Evolutionary conservation across 2,113 vertebrate species (phyloP).

Genomic region (Oryzias woworae): DNA sequence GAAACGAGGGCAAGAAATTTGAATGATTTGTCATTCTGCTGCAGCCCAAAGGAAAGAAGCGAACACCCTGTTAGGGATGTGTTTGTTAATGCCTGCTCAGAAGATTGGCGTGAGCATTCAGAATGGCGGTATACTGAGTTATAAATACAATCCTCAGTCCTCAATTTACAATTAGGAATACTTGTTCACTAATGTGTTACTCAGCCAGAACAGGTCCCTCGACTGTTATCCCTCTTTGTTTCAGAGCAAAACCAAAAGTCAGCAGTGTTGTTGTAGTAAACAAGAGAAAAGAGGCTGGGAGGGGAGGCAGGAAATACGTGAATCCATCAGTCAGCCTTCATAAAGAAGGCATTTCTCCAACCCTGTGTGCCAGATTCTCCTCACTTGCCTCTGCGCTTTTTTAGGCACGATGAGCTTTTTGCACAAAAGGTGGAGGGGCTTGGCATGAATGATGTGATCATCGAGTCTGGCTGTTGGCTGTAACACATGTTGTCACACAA

Average conservation of each 20-base stretch:
- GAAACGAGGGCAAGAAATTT: not conserved
- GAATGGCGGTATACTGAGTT: not conserved
- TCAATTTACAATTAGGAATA: not conserved
- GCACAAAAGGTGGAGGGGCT: conserved; percentile 1
- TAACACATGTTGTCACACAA: not conserved
- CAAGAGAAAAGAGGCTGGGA: not conserved
- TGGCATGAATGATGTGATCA: conserved; percentile 9
- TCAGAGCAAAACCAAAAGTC: conserved; percentile 20
- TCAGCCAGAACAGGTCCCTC: not conserved
- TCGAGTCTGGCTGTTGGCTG: not conserved
- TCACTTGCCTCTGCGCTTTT: not conserved
- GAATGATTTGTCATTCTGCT: not conserved
- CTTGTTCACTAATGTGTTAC: not conserved
- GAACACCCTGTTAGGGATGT: not conserved
- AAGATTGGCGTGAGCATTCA: not conserved
- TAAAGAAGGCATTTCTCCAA: conserved; percentile 23
- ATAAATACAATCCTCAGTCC: not conserved
- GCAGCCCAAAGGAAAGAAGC: not conserved
- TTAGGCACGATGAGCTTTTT: conserved; percentile 4
- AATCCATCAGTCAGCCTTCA: conserved; percentile 25
- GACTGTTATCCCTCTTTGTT: conserved; percentile 10
- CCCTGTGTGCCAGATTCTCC: conserved; percentile 26
- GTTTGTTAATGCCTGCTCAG: not conserved
- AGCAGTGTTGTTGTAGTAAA: not conserved
- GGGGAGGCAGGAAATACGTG: not conserved